These are phyloP conservation scores for Phymorhynchus buccinoides DNA, from an alignment of 1,140 invertebrate genomes.

Conservation along the genomic window DNA sequence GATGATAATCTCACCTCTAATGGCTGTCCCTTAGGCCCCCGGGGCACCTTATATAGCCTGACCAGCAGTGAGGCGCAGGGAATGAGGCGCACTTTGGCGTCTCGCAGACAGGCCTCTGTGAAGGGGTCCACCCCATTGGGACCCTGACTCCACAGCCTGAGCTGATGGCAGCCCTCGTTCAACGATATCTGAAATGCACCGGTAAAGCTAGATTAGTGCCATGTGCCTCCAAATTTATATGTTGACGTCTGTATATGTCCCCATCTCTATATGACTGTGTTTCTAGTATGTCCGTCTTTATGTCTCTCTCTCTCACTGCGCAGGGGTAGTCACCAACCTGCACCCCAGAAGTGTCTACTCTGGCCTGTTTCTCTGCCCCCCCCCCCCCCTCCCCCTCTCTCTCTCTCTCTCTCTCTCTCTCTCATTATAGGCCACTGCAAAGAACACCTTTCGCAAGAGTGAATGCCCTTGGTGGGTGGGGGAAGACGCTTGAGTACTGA, in stretches of 20 bases:
- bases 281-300: too few relatives aligned
- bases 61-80: conserved; percentile 70
- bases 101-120: conserved; percentile 59
- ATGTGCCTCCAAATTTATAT: too few relatives aligned
- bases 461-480: too few relatives aligned
- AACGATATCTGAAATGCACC: conserved; percentile 64
- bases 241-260: too few relatives aligned
- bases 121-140: conserved; percentile 69
- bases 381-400: too few relatives aligned
- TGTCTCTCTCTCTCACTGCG: too few relatives aligned
- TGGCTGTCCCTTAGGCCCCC: conserved; percentile 63
- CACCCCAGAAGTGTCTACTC: conserved; percentile 60
- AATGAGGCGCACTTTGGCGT: conserved; percentile 59
- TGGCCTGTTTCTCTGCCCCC: conserved; percentile 68
- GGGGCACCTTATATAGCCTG: conserved; percentile 63
- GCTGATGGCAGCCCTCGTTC: conserved; percentile 72
- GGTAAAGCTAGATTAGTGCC: conserved; percentile 38
- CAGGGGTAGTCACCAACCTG: conserved; percentile 58
- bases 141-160: conserved; percentile 65
- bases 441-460: too few relatives aligned
- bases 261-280: too few relatives aligned
- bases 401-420: too few relatives aligned
- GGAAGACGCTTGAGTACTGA: too few relatives aligned
- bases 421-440: too few relatives aligned
- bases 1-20: conserved; percentile 65